Evolutionary conservation across 2,797 vertebrate genomes (phyloP), one percentile per base, ranked within the genome.

Genomic region (Mormyrops attenuatus): DNA sequence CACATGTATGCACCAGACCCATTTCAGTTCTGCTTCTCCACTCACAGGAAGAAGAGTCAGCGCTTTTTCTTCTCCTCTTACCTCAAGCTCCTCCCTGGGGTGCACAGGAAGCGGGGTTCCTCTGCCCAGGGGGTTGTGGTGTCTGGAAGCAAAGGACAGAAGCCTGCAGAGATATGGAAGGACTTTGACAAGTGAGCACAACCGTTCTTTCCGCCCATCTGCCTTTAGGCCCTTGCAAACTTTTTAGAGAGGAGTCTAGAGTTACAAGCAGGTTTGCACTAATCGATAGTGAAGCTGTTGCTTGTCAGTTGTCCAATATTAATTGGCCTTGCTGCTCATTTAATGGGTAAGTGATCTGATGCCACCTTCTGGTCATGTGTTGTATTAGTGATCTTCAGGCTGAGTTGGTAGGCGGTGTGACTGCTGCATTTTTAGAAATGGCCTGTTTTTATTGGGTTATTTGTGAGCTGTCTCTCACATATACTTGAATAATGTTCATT

Each of bases 41-140:
- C 34, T 0, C 38, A 41, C 95, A 99, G 98, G 0, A 92, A 95
- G 92, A 98, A 98, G 94, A 96, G 93, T 47, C 93, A 97, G 1
- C 97, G 98, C 0, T 97, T 97, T 88, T 97, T 98, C 94, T 98
- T 98, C 93, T 97, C 98, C 85, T 98, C 97, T 0, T 95, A 96
- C 87, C 91, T 99, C 90, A 97, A 97, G 93, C 95, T 96, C 0
- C 91, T 99, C 73, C 97, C 97, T 0, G 96, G 95, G 0, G 97
- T 99, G 0, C 96, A 95, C 90, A 97, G 95, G 87, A 96, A 94
- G 66, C 89, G 91, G 8, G 77, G 93, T 38, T 92, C 92, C 20
- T 88, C 92, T 20, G 20, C 47, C 0, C 88, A 50, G 2, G 91
- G 89, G 13, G 94, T 3, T 30, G 86, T 57, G 85, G 87, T 90